A percentile compares a stretch with the other conserved stretches of the same genome.
These are phyloP conservation scores for Amaurobius ferox DNA, from an alignment of 2,888 invertebrate genomes.

Conservation along the genomic window DNA sequence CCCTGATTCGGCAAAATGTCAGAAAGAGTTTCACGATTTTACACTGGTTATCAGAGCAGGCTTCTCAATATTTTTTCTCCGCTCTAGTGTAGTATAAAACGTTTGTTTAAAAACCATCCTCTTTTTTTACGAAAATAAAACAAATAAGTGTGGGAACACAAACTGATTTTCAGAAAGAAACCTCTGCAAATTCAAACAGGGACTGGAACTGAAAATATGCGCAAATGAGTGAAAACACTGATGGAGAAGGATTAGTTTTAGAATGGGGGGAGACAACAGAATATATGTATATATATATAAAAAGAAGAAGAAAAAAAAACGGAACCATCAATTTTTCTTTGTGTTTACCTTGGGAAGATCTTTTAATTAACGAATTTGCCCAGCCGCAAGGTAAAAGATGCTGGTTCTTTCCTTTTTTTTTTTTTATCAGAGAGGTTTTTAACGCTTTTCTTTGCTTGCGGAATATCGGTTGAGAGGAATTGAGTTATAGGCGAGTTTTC, in stretches of 20 bases:
- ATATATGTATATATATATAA: no score
- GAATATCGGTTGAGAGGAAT: no score
- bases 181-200: neutral
- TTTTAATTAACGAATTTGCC: conserved; percentile 69
- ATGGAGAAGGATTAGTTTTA: neutral
- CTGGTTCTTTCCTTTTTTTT: conserved; percentile 40
- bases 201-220: neutral
- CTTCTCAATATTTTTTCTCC: no score
- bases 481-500: no score
- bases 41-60: no score
- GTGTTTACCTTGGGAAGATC: conserved; percentile 65
- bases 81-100: no score
- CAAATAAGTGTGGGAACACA: neutral
- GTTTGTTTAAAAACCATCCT: neutral
- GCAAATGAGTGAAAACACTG: conserved; percentile 6
- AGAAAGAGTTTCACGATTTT: no score
- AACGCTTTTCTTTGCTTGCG: no score
- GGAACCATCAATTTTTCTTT: conserved; percentile 44
- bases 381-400: conserved; percentile 67
- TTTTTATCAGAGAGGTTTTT: conserved; percentile 20
- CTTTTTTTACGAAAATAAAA: neutral
- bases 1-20: no score
- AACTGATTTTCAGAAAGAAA: neutral
- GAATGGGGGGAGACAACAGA: neutral
- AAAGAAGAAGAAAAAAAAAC: neutral